Conservation (phyloP, 2,113 vertebrate genomes). For the Carollia perspicillata region DNA sequence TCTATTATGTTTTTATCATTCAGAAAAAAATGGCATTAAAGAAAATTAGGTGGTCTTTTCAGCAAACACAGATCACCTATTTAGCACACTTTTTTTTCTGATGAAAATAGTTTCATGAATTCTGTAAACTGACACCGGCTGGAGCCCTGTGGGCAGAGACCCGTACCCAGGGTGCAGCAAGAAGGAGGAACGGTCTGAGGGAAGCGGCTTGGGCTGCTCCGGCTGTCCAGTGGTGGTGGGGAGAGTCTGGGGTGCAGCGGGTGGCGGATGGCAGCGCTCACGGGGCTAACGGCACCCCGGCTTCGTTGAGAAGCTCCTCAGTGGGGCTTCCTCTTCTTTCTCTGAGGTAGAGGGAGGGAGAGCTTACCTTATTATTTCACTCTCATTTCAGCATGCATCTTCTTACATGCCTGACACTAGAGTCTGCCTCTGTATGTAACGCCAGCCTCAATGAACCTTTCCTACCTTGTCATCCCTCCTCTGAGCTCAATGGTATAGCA, state of each 20-base stretch:
- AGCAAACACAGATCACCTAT: background rate
- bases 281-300: too few relatives aligned
- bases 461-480: background rate
- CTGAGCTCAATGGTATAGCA: background rate
- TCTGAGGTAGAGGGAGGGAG: background rate
- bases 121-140: background rate
- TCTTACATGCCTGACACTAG: background rate
- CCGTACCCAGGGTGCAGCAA: too few relatives aligned
- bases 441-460: background rate
- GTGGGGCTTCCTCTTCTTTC: background rate
- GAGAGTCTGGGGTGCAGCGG: background rate
- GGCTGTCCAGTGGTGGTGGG: rapidly evolving
- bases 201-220: rapidly evolving
- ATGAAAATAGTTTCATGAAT: background rate
- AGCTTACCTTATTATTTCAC: background rate
- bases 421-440: background rate
- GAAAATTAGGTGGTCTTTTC: background rate
- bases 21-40: background rate
- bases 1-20: background rate
- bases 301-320: background rate
- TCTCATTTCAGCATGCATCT: background rate
- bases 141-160: background rate
- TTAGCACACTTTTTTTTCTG: background rate
- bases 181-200: rapidly evolving
- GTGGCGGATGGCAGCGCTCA: background rate